A percentile compares a stretch with the other conserved stretches of the same genome.
Conservation (phyloP, 2,888 invertebrate species). For the Eurois occulta region DNA sequence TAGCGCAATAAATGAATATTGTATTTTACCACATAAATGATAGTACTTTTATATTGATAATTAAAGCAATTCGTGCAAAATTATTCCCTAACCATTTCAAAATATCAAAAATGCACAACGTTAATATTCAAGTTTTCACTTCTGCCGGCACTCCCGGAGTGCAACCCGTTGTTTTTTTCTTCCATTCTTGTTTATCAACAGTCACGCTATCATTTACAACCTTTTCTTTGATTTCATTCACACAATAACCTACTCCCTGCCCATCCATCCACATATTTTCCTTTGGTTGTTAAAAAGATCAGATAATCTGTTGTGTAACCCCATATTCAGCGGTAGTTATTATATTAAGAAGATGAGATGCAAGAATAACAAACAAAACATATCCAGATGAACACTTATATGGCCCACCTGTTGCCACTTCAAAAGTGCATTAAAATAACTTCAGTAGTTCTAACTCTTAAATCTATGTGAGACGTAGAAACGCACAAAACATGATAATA, state of each 20-base stretch:
- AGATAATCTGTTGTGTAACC: background rate
- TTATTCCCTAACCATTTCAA: too few species aligned
- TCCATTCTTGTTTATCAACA: background rate
- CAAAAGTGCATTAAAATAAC: slow-evolving; percentile 38
- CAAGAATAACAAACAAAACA: slow-evolving; percentile 3
- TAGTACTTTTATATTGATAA: too few species aligned
- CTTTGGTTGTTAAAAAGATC: background rate
- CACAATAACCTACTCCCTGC: background rate
- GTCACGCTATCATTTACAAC: background rate
- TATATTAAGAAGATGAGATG: background rate
- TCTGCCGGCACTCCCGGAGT: too few species aligned
- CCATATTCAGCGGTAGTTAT: background rate
- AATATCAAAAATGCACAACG: too few species aligned
- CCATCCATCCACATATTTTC: background rate
- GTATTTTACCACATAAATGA: too few species aligned
- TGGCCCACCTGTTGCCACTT: slow-evolving; percentile 14
- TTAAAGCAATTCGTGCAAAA: too few species aligned
- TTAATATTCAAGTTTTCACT: too few species aligned
- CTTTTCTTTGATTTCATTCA: background rate
- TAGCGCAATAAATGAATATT: too few species aligned
- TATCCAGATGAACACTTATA: background rate
- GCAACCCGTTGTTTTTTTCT: too few species aligned
- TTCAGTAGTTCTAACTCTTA: slow-evolving; percentile 26
- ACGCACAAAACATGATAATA: slow-evolving; percentile 5
- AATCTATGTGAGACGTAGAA: slow-evolving; percentile 28